Percentiles rank a stretch among this genome's conserved stretches.
phyloP scores from a whole-genome alignment of 2,797 vertebrate species.

The Anabas testudineus region DNA sequence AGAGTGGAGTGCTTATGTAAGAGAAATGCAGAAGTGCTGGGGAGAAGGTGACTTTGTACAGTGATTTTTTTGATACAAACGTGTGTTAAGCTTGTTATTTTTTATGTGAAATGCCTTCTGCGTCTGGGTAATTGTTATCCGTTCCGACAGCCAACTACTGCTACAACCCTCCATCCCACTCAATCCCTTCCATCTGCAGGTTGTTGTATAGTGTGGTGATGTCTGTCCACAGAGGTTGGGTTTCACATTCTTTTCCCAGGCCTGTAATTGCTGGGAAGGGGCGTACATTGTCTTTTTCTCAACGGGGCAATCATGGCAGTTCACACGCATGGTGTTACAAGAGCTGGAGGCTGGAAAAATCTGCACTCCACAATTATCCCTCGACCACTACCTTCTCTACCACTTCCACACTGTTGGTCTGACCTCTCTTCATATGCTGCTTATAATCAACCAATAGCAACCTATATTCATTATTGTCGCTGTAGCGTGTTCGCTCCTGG shows the following conservation, averaged over 20 bases:
- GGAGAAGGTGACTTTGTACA: neutral
- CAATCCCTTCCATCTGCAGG: slow-evolving; percentile 71
- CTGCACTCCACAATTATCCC: slow-evolving; percentile 57
- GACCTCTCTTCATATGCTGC: slow-evolving; percentile 19
- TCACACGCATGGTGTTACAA: slow-evolving; percentile 78
- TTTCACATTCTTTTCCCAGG: slow-evolving; percentile 86
- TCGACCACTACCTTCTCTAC: slow-evolving; percentile 16
- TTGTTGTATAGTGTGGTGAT: slow-evolving; percentile 71
- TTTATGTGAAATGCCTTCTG: slow-evolving; percentile 10
- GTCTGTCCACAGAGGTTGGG: slow-evolving; percentile 77
- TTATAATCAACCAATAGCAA: slow-evolving; percentile 2
- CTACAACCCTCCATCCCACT: slow-evolving; percentile 32
- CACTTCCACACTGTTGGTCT: slow-evolving; percentile 16
- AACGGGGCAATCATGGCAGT: slow-evolving; percentile 73
- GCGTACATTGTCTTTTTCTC: slow-evolving; percentile 77
- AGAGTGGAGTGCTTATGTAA: neutral
- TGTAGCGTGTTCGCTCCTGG: neutral
- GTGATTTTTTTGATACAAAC: neutral
- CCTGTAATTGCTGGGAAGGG: slow-evolving; percentile 81
- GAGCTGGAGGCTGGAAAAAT: slow-evolving; percentile 66
- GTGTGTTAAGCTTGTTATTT: slow-evolving; percentile 7
- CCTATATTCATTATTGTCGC: neutral
- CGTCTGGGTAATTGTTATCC: slow-evolving; percentile 42
- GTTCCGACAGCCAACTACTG: slow-evolving; percentile 40
- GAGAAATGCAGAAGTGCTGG: neutral